phyloP scores from a whole-genome alignment of 2,888 invertebrate species.

The Resseliella maxima region DNA sequence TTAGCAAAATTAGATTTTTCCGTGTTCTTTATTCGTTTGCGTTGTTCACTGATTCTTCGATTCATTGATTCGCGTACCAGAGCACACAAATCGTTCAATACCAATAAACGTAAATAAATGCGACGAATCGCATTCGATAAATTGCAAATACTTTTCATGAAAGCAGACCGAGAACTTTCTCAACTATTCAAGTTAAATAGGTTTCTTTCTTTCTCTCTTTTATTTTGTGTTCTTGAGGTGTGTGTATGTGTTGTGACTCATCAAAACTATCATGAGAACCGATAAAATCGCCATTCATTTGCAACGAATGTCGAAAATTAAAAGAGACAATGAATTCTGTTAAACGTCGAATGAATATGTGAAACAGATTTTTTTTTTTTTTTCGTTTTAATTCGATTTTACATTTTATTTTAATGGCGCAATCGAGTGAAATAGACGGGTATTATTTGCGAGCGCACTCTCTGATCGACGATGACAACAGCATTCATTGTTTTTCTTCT shows the following conservation, averaged over 20 bases:
- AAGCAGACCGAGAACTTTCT: background rate
- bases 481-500: background rate
- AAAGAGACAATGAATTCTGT: conserved; percentile 30
- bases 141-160: background rate
- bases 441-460: background rate
- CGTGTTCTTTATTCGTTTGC: background rate
- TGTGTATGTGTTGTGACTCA: background rate
- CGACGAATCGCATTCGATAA: background rate
- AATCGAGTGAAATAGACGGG: conserved; percentile 7
- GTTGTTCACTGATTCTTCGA: background rate
- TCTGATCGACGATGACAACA: conserved; percentile 35
- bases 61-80: background rate
- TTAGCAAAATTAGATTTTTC: conserved; percentile 47
- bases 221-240: background rate
- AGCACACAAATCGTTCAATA: background rate
- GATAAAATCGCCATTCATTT: conserved; percentile 30
- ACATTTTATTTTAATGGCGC: conserved; percentile 9
- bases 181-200: background rate
- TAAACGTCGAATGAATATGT: conserved; percentile 20
- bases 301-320: conserved; percentile 36
- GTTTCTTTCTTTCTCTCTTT: background rate
- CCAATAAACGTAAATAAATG: conserved; percentile 28
- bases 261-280: conserved; percentile 44
- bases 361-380: conserved; percentile 39
- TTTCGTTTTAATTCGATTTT: too few species aligned